Conservation (phyloP, 2,113 vertebrate genomes). For the Mungos mungo region DNA sequence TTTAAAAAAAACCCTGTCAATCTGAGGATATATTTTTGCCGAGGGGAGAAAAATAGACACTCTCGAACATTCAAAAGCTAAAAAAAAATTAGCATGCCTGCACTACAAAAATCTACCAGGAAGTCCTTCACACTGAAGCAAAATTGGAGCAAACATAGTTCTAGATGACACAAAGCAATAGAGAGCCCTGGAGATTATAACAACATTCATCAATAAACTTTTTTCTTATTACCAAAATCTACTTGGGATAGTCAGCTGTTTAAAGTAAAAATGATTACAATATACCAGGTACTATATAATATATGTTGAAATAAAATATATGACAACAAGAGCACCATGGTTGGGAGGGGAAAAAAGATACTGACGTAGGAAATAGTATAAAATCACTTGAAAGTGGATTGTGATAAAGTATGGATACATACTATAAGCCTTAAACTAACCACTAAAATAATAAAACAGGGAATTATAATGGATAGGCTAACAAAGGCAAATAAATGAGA, state of each 20-base stretch:
- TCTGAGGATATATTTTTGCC: not conserved
- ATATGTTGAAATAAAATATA: not conserved
- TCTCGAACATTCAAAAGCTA: not conserved
- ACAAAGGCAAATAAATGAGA: not conserved
- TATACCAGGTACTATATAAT: not conserved
- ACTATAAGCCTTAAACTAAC: not conserved
- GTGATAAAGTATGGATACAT: not conserved
- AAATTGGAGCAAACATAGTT: not conserved
- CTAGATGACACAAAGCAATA: not conserved
- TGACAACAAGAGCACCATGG: not conserved
- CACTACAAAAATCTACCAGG: not conserved
- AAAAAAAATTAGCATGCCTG: not conserved
- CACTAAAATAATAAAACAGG: not conserved
- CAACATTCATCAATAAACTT: not conserved
- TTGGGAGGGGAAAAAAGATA: not conserved
- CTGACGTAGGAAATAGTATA: not conserved
- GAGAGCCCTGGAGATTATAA: not conserved
- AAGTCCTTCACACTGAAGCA: not conserved
- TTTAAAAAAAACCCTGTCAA: not conserved
- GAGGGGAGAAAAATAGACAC: not conserved
- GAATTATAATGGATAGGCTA: not conserved
- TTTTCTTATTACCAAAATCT: not conserved
- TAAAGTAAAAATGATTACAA: not conserved
- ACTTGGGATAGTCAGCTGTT: not conserved
- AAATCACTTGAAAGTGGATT: not conserved